Evolutionary conservation across 2,113 vertebrate genomes (phyloP), one percentile per base, ranked within the genome.

Genomic region (Onychorhynchus coronatus): DNA sequence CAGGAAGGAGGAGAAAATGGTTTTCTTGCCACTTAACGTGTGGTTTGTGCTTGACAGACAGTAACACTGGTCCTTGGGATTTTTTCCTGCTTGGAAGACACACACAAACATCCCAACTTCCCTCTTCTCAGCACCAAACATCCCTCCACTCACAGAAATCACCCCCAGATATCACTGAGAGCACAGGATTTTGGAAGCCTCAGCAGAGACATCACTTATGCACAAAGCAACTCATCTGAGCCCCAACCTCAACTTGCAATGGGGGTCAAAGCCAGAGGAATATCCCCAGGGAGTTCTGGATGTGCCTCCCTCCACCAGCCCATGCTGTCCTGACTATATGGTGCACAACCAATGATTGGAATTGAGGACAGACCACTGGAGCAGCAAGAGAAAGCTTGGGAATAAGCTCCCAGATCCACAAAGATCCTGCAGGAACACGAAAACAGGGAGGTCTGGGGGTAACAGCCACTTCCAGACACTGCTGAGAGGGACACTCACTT

Each of bases 331-430:
- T 21, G n/a, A n/a, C 27, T 28, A 8, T 1, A 2, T 9, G 3
- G 4, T 22, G 9, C 23, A 61, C 16, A 17, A 28, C 3, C 22
- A 2, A 10, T 0, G 0, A 9, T 6, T 2, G 6, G 71, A 25
- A 56, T 39, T 0, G 0, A 76, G 70, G 61, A 44, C 62, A 56
- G 41, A 33, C 7, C 0, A 1, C 66, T 33, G 74, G 47, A 49
- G 55, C 13, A 5, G 53, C 47, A 14, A 8, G 35, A 56, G 47
- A 62, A 15, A 76, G 33, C 25, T 66, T 1, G 0, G 61, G 30
- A 66, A 42, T 56, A 18, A 75, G 72, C 47, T 89, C 82, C 77
- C 82, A 72, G 23, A n/a, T 15, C 33, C 76, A 44, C 35, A 3
- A 4, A 42, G 52, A 77, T 5, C 12, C 86, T 71, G 39, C 4